phyloP scores from a whole-genome alignment of 2,113 vertebrate species.

The Rissa tridactyla region DNA sequence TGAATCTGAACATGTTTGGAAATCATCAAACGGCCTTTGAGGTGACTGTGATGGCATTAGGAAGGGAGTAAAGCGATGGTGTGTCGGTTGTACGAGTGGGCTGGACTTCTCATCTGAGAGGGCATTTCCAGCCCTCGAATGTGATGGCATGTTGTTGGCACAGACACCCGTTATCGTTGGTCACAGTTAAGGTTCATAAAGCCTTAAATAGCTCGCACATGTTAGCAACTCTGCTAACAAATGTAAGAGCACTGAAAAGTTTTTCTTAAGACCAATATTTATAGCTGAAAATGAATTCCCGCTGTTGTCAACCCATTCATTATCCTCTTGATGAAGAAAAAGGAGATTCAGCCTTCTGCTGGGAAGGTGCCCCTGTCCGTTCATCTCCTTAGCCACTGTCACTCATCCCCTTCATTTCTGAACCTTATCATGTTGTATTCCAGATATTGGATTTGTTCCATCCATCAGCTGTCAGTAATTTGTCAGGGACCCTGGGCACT shows the following conservation, averaged over 20 bases:
- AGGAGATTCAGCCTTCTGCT: not conserved
- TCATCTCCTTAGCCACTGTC: not conserved
- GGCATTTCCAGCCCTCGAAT: not conserved
- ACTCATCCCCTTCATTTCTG: not conserved
- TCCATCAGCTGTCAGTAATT: conserved; percentile 19
- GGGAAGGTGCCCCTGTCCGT: not conserved
- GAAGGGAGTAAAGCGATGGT: not conserved
- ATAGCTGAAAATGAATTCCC: not conserved
- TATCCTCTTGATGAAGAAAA: not conserved
- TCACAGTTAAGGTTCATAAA: not conserved
- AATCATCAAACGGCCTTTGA: not conserved
- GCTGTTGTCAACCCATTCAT: not conserved
- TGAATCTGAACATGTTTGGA: not conserved
- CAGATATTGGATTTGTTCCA: conserved; percentile 19
- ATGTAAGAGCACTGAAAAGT: not conserved
- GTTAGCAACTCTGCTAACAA: not conserved
- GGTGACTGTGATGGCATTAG: not conserved
- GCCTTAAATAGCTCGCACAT: not conserved
- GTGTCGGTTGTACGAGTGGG: not conserved
- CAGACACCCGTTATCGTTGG: fast-evolving
- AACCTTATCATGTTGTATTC: not conserved
- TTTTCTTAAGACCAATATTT: not conserved
- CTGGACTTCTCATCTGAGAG: not conserved
- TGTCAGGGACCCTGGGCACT: not conserved
- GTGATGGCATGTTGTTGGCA: not conserved